phyloP scores from a whole-genome alignment of 2,113 vertebrate species.

The Campylomormyrus tamandua region DNA sequence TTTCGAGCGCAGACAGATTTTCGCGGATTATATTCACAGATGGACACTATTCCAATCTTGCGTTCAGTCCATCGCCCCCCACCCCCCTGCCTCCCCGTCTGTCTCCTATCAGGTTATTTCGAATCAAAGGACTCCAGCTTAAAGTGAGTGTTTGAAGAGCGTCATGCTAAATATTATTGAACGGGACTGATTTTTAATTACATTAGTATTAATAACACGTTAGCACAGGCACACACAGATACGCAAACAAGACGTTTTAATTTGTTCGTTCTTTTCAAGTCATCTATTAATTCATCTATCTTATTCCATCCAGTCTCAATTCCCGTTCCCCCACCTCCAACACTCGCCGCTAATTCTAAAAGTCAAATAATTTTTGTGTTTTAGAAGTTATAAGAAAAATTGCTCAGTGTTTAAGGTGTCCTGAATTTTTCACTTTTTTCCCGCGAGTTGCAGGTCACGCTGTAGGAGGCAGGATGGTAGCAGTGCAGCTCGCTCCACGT shows the following conservation, averaged over 20 bases:
- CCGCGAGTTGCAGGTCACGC: neutral
- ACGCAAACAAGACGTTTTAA: neutral
- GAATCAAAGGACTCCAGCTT: neutral
- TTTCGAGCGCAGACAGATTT: constrained; percentile 38
- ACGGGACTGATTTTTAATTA: neutral
- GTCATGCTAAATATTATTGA: neutral
- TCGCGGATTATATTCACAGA: constrained; percentile 57
- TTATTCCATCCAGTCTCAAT: neutral
- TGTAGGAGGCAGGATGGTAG: neutral
- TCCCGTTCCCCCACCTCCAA: neutral
- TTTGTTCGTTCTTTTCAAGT: neutral
- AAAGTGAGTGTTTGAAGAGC: neutral
- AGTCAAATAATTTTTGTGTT: neutral
- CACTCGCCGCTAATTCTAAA: neutral
- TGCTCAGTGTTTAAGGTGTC: neutral
- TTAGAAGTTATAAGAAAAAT: neutral
- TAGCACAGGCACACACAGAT: neutral
- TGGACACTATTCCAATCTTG: constrained; percentile 51
- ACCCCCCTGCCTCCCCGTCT: constrained; percentile 26
- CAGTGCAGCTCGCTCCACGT: neutral
- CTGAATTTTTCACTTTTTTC: neutral
- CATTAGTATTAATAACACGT: neutral
- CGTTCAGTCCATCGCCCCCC: constrained; percentile 34
- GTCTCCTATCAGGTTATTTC: neutral
- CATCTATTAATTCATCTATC: neutral